phyloP scores from a whole-genome alignment of 1,140 invertebrate genomes.

The Vollenhovia emeryi region DNA sequence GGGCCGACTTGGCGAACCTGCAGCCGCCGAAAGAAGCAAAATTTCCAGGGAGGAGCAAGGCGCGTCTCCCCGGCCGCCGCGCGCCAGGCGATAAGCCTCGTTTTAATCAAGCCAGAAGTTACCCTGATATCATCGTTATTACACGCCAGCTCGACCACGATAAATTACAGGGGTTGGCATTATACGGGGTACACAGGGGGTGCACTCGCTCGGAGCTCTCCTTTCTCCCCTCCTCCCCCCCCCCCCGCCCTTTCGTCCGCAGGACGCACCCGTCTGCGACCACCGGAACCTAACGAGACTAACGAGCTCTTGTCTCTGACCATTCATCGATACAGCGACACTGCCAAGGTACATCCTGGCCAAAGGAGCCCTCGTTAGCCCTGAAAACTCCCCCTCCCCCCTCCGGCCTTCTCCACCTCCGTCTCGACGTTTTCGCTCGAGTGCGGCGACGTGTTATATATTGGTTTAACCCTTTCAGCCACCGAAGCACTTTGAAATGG shows the following conservation, averaged over 20 bases:
- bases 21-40: neutral
- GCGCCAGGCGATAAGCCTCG: slow-evolving; percentile 30
- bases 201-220: slow-evolving; percentile 22
- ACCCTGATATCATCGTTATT: slow-evolving; percentile 63
- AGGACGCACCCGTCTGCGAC: slow-evolving; percentile 41
- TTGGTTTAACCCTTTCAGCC: slow-evolving; percentile 6
- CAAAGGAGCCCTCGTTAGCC: slow-evolving; percentile 55
- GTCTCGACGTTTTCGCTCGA: neutral
- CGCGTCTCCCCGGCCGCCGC: neutral
- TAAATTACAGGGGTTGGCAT: slow-evolving; percentile 59
- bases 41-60: neutral
- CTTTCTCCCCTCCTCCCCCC: neutral
- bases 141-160: slow-evolving; percentile 40
- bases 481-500: neutral
- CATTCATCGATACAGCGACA: slow-evolving; percentile 54
- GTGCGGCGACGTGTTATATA: slow-evolving; percentile 10
- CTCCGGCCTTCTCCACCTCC: neutral
- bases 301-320: slow-evolving; percentile 65
- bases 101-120: slow-evolving; percentile 61
- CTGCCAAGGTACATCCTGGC: neutral
- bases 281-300: slow-evolving; percentile 58
- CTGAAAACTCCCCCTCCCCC: slow-evolving; percentile 17
- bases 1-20: neutral
- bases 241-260: neutral
- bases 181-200: slow-evolving; percentile 14